Percentiles rank a stretch among this genome's conserved stretches.
Evolutionary conservation across 2,113 vertebrate species (phyloP).

Genomic region (Egretta garzetta): DNA sequence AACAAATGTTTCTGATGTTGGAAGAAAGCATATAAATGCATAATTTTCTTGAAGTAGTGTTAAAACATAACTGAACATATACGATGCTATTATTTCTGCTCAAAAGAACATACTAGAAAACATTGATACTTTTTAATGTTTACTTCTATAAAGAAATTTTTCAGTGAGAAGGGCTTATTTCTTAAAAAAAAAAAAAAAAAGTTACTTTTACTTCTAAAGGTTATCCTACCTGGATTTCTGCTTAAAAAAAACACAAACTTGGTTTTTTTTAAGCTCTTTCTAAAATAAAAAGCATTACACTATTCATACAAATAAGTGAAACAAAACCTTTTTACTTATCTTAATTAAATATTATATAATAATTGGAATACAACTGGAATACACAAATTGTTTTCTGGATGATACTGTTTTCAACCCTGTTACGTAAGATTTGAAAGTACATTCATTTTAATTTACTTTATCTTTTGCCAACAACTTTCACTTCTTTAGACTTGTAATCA

Average conservation of each 20-base stretch:
- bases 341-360: background rate
- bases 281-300: background rate
- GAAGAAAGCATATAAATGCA: background rate
- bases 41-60: background rate
- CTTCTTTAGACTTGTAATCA: background rate
- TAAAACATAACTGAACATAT: background rate
- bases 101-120: background rate
- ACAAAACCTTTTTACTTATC: background rate
- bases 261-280: background rate
- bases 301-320: background rate
- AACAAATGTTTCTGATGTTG: background rate
- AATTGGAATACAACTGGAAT: background rate
- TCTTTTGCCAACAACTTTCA: background rate
- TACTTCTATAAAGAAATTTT: background rate
- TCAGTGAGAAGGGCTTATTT: background rate
- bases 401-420: rapidly evolving
- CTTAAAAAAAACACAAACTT: rapidly evolving
- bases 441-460: background rate
- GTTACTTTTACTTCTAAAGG: background rate
- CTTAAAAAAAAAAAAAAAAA: background rate
- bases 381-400: background rate
- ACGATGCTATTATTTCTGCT: background rate
- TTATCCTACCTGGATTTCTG: background rate
- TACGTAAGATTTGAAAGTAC: background rate
- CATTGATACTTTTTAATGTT: background rate